Evolutionary conservation across 2,888 invertebrate genomes (phyloP).

Genomic region (Auanema sp.): DNA sequence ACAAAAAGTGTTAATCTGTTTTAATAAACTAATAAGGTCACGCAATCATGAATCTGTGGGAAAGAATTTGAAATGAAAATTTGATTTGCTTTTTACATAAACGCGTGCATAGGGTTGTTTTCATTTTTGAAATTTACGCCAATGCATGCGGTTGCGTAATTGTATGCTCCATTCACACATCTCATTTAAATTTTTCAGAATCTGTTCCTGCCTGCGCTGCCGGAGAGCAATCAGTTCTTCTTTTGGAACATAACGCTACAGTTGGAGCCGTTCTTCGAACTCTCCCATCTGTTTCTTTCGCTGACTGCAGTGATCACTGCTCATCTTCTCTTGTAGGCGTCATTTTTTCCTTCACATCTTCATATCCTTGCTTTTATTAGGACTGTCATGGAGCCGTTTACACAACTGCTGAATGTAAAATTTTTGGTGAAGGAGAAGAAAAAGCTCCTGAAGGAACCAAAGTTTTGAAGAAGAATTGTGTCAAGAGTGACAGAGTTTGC

Average conservation of each 20-base stretch:
- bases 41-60: constrained; percentile 5
- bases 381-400: constrained; percentile 60
- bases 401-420: constrained; percentile 47
- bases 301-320: constrained; percentile 61
- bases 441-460: constrained; percentile 27
- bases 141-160: no score
- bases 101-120: not conserved
- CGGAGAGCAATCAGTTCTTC: constrained; percentile 54
- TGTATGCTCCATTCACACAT: no score
- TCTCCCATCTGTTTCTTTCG: constrained; percentile 46
- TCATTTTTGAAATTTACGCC: no score
- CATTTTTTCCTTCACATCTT: no score
- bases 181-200: constrained; percentile 41
- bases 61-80: not conserved
- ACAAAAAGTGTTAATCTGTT: no score
- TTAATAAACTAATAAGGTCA: not conserved
- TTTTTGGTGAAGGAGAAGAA: constrained; percentile 42
- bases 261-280: constrained; percentile 47
- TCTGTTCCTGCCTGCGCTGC: constrained; percentile 42
- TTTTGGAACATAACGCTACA: constrained; percentile 60
- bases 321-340: constrained; percentile 42
- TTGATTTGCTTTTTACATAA: not conserved
- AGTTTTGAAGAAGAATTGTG: constrained; percentile 45
- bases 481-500: constrained; percentile 59
- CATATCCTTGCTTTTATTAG: constrained; percentile 36